Evolutionary conservation across 2,888 invertebrate species (phyloP), one percentile per base, ranked within the genome.

Genomic region (Cheilosia scutellata): DNA sequence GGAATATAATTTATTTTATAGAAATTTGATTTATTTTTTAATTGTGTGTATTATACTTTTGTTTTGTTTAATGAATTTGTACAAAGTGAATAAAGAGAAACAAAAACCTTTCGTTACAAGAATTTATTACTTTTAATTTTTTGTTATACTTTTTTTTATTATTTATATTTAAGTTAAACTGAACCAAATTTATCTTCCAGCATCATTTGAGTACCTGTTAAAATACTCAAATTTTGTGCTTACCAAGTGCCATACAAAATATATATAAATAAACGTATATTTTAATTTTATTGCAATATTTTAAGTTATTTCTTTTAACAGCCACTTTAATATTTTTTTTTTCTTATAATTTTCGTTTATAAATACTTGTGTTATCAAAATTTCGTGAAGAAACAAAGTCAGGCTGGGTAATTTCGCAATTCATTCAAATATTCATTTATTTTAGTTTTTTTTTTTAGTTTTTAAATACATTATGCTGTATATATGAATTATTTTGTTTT

Each of bases 331-430:
- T 37, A 58, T 33, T 55, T 53, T 40, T 70, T 29, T 7, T 57
- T 47, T 74, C n/a, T 65, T 11, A 27, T 42, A 76, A 49, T 20
- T 53, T 20, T 66, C 20, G 25, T 70, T 29, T 60, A 62, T 68
- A 70, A 42, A 65, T 11, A 6, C n/a, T 65, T 62, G 74, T 65
- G 37, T 70, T 76, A 75, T 76, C 70, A 76, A 82, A 83, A 74
- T 78, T 80, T 80, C 65, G 47, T 70, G 74, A 79, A 25, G 16
- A 65, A 51, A 58, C 72, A 82, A 63, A 55, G 70, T 60, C 87
- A 88, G 88, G 88, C 88, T 88, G 88, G 88, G 88, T 87, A 25
- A 71, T 78, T 78, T 82, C 87, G 88, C 88, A 88, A 88, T 88
- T 82, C 70, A 55, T 63, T 71, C 44, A 70, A 44, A 68, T 71